Evolutionary conservation across 2,888 invertebrate species (phyloP), one percentile per base, ranked within the genome.

Genomic region (Agrotis ipsilon): DNA sequence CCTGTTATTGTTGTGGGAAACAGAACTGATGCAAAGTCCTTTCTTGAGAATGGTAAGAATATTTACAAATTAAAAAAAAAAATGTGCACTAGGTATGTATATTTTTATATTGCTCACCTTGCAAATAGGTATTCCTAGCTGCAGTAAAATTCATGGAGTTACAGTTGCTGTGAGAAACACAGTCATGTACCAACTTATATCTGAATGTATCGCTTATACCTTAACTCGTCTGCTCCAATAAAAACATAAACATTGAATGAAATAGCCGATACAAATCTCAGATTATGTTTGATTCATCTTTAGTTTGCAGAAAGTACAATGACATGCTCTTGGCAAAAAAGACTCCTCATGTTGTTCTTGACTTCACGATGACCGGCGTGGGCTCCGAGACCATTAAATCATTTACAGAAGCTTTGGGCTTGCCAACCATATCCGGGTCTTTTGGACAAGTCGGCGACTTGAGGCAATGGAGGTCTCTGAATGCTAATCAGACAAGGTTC

Each of bases 311-410:
- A 85, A 97, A 97, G 82, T 98, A 98, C 92, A 97, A 97, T 77
- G 96, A 96, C 63, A 97, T 97, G 92, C 90, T 97, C 68, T 96
- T 96, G 16, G 96, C 96, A 1, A 97, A 97, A 80, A 97, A 97
- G 84, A 97, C 97, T 0, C 98, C 98, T 0, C 98, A 98, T 92
- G 94, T 98, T 18, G 97, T 98, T 9, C 93, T 99, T 79, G 98
- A 99, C 92, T 97, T 98, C 24, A 98, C 98, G 0, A 97, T 97
- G 94, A 97, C 97, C 6, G 98, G 98, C 4, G 96, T 98, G 46
- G 97, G 98, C 19, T 98, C 98, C 0, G 98, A 98, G 94, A 98
- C 98, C 0, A 98, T 98, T 4, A 98, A 98, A 92, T 98, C 98
- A 0, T 98, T 99, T 89, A 97, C 98, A 4, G 97, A 97, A 21